These are phyloP conservation scores for Okamejei kenojei DNA, from an alignment of 2,797 vertebrate genomes.

Conservation along the genomic window DNA sequence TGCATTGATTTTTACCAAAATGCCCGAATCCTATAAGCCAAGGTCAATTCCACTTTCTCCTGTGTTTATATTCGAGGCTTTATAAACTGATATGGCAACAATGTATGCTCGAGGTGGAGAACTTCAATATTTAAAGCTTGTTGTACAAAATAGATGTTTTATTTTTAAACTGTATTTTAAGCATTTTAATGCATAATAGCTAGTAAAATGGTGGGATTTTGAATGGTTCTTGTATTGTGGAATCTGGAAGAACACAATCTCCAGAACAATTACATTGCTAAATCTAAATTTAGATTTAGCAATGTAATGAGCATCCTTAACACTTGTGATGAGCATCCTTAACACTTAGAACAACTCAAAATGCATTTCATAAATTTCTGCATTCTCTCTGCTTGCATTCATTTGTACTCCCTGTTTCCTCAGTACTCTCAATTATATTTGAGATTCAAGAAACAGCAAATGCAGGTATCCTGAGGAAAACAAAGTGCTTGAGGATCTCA, in stretches of 20 bases:
- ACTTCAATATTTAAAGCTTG: not conserved
- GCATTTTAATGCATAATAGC: not conserved
- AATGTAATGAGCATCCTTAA: not conserved
- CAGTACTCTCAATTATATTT: not conserved
- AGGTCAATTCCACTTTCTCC: slow-evolving; percentile 13
- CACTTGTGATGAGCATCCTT: not conserved
- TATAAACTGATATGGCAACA: not conserved
- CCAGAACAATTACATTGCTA: not conserved
- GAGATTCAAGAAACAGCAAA: too few relatives aligned
- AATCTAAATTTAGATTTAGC: too few relatives aligned
- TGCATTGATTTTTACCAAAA: slow-evolving; percentile 18
- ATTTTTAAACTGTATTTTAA: not conserved
- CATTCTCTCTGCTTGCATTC: too few relatives aligned
- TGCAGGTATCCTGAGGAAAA: too few relatives aligned
- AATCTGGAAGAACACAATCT: too few relatives aligned
- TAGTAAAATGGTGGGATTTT: not conserved
- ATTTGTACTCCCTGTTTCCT: not conserved
- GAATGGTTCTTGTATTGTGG: not conserved
- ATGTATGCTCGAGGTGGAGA: not conserved
- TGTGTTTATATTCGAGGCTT: not conserved
- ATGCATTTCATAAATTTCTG: too few relatives aligned
- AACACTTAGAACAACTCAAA: too few relatives aligned
- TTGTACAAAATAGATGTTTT: not conserved
- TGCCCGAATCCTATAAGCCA: not conserved
- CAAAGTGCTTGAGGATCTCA: too few relatives aligned